Percentiles rank a stretch among this genome's conserved stretches.
These are phyloP conservation scores for Drosophila yooni DNA, from an alignment of 2,888 invertebrate species.

Conservation along the genomic window DNA sequence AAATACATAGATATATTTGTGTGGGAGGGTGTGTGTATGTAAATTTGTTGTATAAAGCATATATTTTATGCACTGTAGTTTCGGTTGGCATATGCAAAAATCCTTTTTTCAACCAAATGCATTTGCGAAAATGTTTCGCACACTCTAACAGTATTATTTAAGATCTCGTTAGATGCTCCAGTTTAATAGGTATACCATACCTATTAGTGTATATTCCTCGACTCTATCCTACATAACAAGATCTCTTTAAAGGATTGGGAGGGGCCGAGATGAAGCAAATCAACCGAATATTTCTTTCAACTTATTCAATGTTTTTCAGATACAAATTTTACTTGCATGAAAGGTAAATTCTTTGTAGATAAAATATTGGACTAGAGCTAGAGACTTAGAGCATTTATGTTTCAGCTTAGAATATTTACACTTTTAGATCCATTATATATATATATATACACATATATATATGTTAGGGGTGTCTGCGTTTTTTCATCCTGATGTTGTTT, in stretches of 20 bases:
- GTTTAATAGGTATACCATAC: constrained; percentile 11
- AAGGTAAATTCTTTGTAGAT: neutral
- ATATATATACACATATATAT: neutral
- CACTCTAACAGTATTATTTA: constrained; percentile 9
- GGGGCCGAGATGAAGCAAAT: neutral
- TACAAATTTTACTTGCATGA: neutral
- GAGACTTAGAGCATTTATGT: constrained; percentile 16
- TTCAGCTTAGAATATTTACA: constrained; percentile 20
- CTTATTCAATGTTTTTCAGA: neutral
- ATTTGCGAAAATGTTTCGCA: constrained; percentile 44
- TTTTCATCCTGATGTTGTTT: constrained; percentile 18
- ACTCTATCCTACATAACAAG: neutral
- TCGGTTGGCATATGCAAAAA: constrained; percentile 67
- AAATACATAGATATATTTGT: constrained; percentile 31
- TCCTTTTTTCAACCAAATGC: constrained; percentile 50
- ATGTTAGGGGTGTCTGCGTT: neutral
- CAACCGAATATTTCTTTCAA: neutral
- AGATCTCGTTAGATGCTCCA: constrained; percentile 34
- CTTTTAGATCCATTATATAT: constrained; percentile 12
- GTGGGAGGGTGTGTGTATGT: constrained; percentile 41
- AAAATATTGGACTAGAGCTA: neutral
- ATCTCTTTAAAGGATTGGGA: neutral
- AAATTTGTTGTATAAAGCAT: constrained; percentile 70
- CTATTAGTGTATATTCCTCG: neutral
- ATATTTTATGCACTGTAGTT: constrained; percentile 78